Evolutionary conservation across 2,888 invertebrate genomes (phyloP).

Genomic region (Rhimphoctona megacephalus): DNA sequence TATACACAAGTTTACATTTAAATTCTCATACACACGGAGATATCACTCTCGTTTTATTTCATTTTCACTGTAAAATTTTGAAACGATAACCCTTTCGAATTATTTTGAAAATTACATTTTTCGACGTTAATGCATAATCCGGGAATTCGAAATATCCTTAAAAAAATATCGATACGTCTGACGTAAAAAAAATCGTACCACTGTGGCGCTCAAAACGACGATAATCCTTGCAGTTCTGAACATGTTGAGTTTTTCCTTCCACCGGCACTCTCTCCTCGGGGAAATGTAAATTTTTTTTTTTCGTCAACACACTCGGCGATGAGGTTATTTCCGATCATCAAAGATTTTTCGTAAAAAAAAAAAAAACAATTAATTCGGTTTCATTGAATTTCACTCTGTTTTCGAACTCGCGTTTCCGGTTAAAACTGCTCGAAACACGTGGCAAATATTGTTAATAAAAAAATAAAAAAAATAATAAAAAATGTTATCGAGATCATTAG

Average conservation of each 20-base stretch:
- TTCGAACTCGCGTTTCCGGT: constrained; percentile 3
- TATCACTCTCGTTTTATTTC: constrained; percentile 13
- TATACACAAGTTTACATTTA: neutral
- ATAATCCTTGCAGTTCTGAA: constrained; percentile 48
- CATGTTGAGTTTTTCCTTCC: constrained; percentile 51
- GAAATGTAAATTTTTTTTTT: neutral
- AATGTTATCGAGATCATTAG: constrained; percentile 15
- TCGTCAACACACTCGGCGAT: neutral
- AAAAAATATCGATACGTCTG: neutral
- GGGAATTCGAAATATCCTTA: neutral
- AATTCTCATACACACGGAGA: neutral
- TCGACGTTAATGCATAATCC: neutral
- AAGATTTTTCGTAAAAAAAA: constrained; percentile 5
- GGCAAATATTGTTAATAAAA: neutral
- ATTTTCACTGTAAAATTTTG: constrained; percentile 37
- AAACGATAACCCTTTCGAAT: neutral
- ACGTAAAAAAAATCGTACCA: constrained; percentile 56
- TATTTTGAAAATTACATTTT: neutral
- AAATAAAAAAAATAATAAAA: neutral
- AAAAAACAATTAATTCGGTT: constrained; percentile 15
- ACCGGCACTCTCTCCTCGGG: neutral
- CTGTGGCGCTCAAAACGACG: constrained; percentile 55
- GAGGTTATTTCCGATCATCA: neutral
- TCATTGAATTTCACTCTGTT: constrained; percentile 34
- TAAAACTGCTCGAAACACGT: constrained; percentile 29